Evolutionary conservation across 2,888 invertebrate species (phyloP), one percentile per base, ranked within the genome.

Genomic region (Mythimna albipuncta): DNA sequence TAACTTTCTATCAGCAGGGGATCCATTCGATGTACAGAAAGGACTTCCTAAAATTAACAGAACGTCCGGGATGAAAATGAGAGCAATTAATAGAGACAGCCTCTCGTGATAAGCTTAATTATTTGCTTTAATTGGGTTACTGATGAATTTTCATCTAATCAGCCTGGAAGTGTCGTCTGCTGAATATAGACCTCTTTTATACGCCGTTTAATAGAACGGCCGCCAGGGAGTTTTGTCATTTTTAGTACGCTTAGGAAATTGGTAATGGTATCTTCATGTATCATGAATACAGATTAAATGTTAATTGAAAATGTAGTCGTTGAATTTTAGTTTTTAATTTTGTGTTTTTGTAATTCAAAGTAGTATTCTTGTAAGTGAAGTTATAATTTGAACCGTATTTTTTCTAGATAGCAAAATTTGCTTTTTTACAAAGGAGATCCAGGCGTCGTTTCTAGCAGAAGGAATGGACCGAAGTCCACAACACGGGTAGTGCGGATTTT

Each of bases 41-140:
- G 50, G 61, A 58, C 62, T 61, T 52, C 65, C 73, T 63, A 21
- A 58, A 74, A 79, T 79, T 73, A 83, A 72, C 62, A 65, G 81
- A 63, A 71, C 62, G 62, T 78, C 83, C 62, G 50, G 62, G 32
- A 26, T 59, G 50, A 66, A 32, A 80, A 80, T 44, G 61, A 57
- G 21, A 52, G 58, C 68, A 73, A 68, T 79, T 83, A 63, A 73
- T 79, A 55, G 54, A 58, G 58, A 63, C 62, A 68, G 61, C 75
- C 75, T n/a, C 69, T 66, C 16, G 64, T 38, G 81, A 68, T 80
- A 74, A 80, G 58, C 62, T 74, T 68, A 68, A 74, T 74, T 79
- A 83, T 80, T 79, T 74, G 50, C 32, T 74, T 63, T 80, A 79
- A 79, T 79, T 83, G 50, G 55, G 83, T 80, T 52, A 64, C 81